Evolutionary conservation across 2,113 vertebrate genomes (phyloP).

Genomic region (Pelvicachromis taeniatus): DNA sequence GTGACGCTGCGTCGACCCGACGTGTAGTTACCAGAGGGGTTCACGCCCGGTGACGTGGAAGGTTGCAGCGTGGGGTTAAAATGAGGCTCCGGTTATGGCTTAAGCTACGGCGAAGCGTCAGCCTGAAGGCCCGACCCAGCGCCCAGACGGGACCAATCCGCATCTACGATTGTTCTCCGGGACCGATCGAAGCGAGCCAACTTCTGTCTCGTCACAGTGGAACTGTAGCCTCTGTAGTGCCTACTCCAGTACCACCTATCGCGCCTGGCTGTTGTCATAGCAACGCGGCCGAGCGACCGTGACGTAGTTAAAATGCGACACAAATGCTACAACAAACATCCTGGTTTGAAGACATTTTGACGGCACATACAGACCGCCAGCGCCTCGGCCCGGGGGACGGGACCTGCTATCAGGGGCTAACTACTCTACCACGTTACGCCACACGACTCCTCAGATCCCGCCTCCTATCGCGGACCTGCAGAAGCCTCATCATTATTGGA

Average conservation of each 20-base stretch:
- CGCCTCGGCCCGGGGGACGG: too few relatives aligned
- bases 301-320: neutral
- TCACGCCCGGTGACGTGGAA: neutral
- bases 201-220: neutral
- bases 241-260: neutral
- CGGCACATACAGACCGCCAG: too few relatives aligned
- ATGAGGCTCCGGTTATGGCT: neutral
- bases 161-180: neutral
- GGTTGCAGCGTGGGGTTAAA: neutral
- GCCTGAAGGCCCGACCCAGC: neutral
- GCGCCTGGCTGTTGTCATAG: neutral
- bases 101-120: accelerated
- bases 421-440: neutral
- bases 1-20: neutral
- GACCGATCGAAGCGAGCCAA: neutral
- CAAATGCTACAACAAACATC: neutral
- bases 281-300: neutral
- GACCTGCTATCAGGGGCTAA: too few relatives aligned
- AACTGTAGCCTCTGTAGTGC: neutral
- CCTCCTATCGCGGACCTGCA: neutral
- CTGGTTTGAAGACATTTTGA: too few relatives aligned
- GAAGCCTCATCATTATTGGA: neutral
- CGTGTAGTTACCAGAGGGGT: neutral
- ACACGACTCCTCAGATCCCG: neutral
- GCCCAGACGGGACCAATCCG: neutral